Evolutionary conservation across 1,140 invertebrate genomes (phyloP), one percentile per base, ranked within the genome.

Genomic region (Diploscapter pachys): DNA sequence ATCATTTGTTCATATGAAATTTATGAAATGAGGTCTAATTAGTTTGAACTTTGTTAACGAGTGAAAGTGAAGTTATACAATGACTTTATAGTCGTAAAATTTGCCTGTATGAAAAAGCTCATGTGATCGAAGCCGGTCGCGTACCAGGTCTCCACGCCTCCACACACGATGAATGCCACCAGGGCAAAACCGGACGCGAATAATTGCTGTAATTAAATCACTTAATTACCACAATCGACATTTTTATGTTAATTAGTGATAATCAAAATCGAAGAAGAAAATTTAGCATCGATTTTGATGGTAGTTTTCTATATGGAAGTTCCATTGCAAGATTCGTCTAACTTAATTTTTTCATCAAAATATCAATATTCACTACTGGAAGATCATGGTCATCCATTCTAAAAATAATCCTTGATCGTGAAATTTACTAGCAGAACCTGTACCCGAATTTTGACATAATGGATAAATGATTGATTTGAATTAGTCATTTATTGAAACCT

Each of bases 61-160:
- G 1, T 31, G 31, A 31, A 31, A 31, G 31, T 31, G 31, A 31
- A 2, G 6, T 63, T 63, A 48, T 2, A 13, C 13, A 51, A 2
- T 8, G 4, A 6, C 5, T 13, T 5, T 63, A 3, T 63, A 65
- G 2, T 56, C 52, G 53, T 64, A 4, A 8, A 31, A 4, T 53
- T 11, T 80, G 78, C 72, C 83, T 84, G 67, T 61, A 85, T 85
- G 69, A 85, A 85, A 52, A 79, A 71, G 3, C 74, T 77, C 84
- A 85, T 85, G 71, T 85, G 83, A 75, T 85, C 84, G 72, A 83
- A 83, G 4, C 82, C 82, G 52, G 82, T 83, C 6, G 83, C 84
- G 72, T 85, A 85, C 83, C 83, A 85, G 3, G 84, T 85, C 67
- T 85, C 83, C 13, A 85, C 76, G n/a, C 83, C 83, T 11, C 83